These are phyloP conservation scores for Catocala sponsa DNA, from an alignment of 2,888 invertebrate species.

Conservation along the genomic window DNA sequence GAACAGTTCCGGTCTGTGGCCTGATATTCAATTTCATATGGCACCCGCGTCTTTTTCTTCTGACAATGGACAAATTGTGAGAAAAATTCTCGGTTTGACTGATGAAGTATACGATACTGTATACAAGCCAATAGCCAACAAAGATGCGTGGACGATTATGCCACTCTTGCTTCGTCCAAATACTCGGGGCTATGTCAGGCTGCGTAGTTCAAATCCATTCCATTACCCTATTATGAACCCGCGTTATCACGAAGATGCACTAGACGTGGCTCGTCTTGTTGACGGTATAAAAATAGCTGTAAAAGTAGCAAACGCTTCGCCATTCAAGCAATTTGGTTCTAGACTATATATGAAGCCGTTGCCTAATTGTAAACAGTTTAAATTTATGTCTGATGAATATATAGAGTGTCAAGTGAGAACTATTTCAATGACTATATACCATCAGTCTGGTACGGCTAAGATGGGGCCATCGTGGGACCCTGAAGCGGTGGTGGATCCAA, in stretches of 20 bases:
- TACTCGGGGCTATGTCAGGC: slow-evolving; percentile 92
- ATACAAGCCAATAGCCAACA: slow-evolving; percentile 93
- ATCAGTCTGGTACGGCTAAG: slow-evolving; percentile 95
- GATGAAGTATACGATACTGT: slow-evolving; percentile 94
- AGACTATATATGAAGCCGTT: slow-evolving; percentile 92
- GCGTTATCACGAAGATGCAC: slow-evolving; percentile 95
- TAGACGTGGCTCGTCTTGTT: slow-evolving; percentile 93
- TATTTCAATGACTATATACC: slow-evolving; percentile 96
- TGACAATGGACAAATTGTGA: slow-evolving; percentile 92
- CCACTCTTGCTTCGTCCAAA: slow-evolving; percentile 94
- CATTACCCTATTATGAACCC: slow-evolving; percentile 96
- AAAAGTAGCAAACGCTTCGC: slow-evolving; percentile 91
- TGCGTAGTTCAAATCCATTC: slow-evolving; percentile 94
- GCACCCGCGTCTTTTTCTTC: slow-evolving; percentile 96
- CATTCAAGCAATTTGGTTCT: slow-evolving; percentile 94
- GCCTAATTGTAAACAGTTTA: slow-evolving; percentile 92
- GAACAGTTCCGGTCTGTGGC: slow-evolving; percentile 93
- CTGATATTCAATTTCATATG: slow-evolving; percentile 97
- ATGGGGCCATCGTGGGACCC: slow-evolving; percentile 95
- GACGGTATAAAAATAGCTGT: slow-evolving; percentile 94
- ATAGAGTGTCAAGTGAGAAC: slow-evolving; percentile 96
- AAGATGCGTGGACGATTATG: slow-evolving; percentile 95
- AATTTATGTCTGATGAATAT: slow-evolving; percentile 93
- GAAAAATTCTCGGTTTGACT: slow-evolving; percentile 93
- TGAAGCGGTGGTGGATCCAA: slow-evolving; percentile 94